Evolutionary conservation across 2,888 invertebrate genomes (phyloP), one percentile per base, ranked within the genome.

Genomic region (Acheta domesticus): DNA sequence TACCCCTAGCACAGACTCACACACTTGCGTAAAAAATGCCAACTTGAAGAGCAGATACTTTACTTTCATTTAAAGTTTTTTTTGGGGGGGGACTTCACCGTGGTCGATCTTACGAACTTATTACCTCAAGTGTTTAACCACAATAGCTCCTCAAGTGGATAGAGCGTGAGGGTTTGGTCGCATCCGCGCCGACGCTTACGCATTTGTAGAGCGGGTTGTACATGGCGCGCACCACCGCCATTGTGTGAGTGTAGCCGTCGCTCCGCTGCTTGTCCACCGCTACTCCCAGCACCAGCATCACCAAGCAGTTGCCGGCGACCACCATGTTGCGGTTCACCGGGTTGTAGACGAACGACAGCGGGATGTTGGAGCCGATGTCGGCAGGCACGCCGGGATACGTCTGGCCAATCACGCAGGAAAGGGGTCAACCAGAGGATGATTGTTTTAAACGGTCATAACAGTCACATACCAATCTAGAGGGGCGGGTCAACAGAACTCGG

Each of bases 121-220:
- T 8, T 5, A 1, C 36, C 36, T 5, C 5, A 36, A 36, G 36
- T 8, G 36, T 0, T 36, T 36, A 8, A 0, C 8, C 36, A 1
- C 5, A 8, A 1, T 8, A 36, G 8, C 36, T 36, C 36, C 36
- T 36, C 8, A 36, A 12, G 85, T 83, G 49, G 87, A 84, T 0
- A 87, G 87, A 79, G 89, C 88, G 87, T 84, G 90, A 91, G 82
- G 87, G 86, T 2, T 88, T 89, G 36, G 36, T 36, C 1, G 23
- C 23, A 2, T n/a, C n/a, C n/a, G n/a, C n/a, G 23, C 23, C 23
- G 23, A 23, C 20, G 81, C 82, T 81, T 81, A 87, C 89, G 82
- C 91, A 89, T 85, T 92, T 90, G 84, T 93, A 95, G 2, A 94
- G 88, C 20, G 91, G 90, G 87, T 95, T 95, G 86, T 93, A 95